These are phyloP conservation scores for Plotosus lineatus DNA, from an alignment of 2,113 vertebrate species.

Conservation along the genomic window DNA sequence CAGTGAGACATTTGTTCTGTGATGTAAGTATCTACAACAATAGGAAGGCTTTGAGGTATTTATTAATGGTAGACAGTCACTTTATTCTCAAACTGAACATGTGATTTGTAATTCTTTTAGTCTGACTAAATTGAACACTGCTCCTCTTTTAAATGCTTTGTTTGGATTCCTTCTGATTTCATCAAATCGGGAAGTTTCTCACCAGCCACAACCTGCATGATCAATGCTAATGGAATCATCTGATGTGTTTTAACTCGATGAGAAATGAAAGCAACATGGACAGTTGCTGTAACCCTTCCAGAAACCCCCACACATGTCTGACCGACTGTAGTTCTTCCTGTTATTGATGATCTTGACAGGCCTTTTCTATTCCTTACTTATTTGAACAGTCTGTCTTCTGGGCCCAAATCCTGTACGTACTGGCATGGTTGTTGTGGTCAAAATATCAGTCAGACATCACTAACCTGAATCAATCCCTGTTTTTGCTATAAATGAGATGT, in stretches of 20 bases:
- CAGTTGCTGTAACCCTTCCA: background rate
- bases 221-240: slow-evolving; percentile 50
- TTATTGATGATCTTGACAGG: background rate
- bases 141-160: background rate
- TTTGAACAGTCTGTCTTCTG: background rate
- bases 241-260: slow-evolving; percentile 35
- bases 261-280: background rate
- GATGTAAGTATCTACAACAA: background rate
- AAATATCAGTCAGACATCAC: no score
- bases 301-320: background rate
- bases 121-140: slow-evolving; percentile 24
- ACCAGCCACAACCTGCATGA: slow-evolving; percentile 35
- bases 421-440: background rate
- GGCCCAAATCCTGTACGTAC: background rate
- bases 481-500: background rate
- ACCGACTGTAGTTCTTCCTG: background rate
- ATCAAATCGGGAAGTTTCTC: slow-evolving; percentile 44
- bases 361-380: background rate
- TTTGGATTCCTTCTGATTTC: slow-evolving; percentile 27
- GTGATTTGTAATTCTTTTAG: no score
- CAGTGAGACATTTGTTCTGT: background rate
- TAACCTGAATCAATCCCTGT: no score
- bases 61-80: background rate
- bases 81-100: background rate
- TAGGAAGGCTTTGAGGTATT: background rate